phyloP scores from a whole-genome alignment of 2,888 invertebrate genomes.

The Notodonta dromedarius region DNA sequence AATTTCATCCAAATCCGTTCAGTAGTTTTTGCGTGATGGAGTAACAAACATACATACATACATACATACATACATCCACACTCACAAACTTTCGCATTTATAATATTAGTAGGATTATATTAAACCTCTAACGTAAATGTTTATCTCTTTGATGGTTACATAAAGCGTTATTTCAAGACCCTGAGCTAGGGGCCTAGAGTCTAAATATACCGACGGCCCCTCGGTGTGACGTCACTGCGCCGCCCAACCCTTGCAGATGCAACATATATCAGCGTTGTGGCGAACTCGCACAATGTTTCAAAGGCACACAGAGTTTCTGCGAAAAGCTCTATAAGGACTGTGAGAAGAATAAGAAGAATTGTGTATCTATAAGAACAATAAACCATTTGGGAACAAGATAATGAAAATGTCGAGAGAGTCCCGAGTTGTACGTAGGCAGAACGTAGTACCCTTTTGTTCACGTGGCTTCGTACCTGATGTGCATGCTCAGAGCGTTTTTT shows the following conservation, averaged over 20 bases:
- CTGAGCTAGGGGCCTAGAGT: conserved; percentile 24
- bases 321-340: too few species aligned
- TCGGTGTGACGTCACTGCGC: conserved; percentile 34
- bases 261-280: conserved; percentile 19
- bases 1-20: too few species aligned
- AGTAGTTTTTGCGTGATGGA: too few species aligned
- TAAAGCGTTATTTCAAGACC: conserved; percentile 33
- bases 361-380: conserved; percentile 8
- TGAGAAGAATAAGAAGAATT: too few species aligned
- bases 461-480: conserved; percentile 8
- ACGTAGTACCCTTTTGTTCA: conserved; percentile 14
- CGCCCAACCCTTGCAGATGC: conserved; percentile 16
- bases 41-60: too few species aligned
- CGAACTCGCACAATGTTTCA: conserved; percentile 23
- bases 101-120: too few species aligned
- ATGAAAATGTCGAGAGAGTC: conserved; percentile 12
- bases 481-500: conserved; percentile 4
- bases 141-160: conserved; percentile 14
- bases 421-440: not conserved
- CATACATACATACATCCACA: too few species aligned
- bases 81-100: too few species aligned
- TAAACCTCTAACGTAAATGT: not conserved
- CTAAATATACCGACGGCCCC: conserved; percentile 39
- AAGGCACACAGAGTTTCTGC: conserved; percentile 14
- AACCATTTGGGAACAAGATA: conserved; percentile 13